Evolutionary conservation across 1,140 invertebrate genomes (phyloP).

Genomic region (Drosophila insularis): DNA sequence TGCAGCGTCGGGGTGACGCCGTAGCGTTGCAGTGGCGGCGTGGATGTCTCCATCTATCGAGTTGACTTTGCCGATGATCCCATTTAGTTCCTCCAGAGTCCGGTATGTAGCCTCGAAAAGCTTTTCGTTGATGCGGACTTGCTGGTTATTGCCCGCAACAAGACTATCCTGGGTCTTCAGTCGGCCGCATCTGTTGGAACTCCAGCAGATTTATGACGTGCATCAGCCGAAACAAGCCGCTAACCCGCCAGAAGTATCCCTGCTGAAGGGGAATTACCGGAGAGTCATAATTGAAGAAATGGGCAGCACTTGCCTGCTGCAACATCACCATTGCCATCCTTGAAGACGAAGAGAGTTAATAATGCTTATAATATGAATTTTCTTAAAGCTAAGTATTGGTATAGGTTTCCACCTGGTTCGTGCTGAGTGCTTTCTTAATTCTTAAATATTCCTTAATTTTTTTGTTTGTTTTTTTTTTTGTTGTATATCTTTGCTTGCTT

Average conservation of each 20-base stretch:
- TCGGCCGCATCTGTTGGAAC: too few species aligned
- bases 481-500: too few species aligned
- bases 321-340: neutral
- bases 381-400: neutral
- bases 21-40: too few species aligned
- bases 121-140: neutral
- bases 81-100: slow-evolving; percentile 4
- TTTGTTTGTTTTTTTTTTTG: too few species aligned
- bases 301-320: neutral
- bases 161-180: neutral
- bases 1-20: too few species aligned
- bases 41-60: too few species aligned
- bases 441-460: too few species aligned
- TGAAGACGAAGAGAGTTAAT: neutral
- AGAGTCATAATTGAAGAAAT: slow-evolving; percentile 13
- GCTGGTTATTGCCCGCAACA: slow-evolving; percentile 11
- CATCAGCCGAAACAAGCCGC: too few species aligned
- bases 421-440: neutral
- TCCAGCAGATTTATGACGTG: too few species aligned
- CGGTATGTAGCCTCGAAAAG: neutral
- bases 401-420: neutral
- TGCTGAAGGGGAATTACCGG: too few species aligned
- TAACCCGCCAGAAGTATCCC: too few species aligned
- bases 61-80: neutral
- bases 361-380: neutral